Conservation (phyloP, 2,113 vertebrate species). For the Grammomys dolichurus region DNA sequence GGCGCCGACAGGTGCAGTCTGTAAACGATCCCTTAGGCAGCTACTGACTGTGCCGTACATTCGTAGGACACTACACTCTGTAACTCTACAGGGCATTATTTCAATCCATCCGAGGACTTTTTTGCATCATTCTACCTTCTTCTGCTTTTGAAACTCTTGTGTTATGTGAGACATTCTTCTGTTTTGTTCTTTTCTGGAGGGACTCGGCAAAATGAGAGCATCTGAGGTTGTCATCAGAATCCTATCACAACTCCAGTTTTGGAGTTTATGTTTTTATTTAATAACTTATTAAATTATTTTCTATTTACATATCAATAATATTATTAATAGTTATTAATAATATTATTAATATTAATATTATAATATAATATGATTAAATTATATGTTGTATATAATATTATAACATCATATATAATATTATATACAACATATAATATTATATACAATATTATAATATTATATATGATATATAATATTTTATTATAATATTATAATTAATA, state of each 20-base stretch:
- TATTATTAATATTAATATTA: no score
- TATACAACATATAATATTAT: no score
- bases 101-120: slow-evolving; percentile 83
- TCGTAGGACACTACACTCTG: slow-evolving; percentile 79
- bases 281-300: not conserved
- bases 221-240: not conserved
- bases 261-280: not conserved
- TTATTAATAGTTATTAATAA: no score
- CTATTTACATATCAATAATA: no score
- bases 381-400: no score
- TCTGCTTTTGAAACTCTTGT: slow-evolving; percentile 66
- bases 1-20: slow-evolving; percentile 90
- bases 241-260: slow-evolving; percentile 6
- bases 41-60: slow-evolving; percentile 82
- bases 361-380: no score
- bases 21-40: slow-evolving; percentile 81
- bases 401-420: no score
- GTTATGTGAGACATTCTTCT: slow-evolving; percentile 78
- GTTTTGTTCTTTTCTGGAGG: slow-evolving; percentile 22
- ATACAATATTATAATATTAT: no score
- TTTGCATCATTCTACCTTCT: slow-evolving; percentile 79
- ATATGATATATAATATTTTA: no score
- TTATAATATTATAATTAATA: no score
- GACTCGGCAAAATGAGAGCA: not conserved
- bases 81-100: slow-evolving; percentile 82